Base-by-base conservation (phyloP, 64 coral and sea anemone species). In the Porites australiensis region DNA sequence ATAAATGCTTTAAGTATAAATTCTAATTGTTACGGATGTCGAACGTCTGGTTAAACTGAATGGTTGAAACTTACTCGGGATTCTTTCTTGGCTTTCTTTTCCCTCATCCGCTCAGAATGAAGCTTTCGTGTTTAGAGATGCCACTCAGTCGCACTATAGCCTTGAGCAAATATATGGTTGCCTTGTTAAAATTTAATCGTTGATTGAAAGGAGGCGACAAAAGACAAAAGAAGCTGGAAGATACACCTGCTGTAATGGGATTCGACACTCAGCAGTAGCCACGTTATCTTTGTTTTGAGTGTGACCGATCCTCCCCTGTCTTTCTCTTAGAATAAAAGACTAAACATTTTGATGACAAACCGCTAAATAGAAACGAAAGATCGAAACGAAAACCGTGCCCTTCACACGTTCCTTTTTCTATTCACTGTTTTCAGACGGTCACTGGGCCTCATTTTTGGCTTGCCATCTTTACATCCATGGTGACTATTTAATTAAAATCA, bases 171-270 rank as follows among this genome's bases (percentile, higher is more conserved):
- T 80, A 58, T 63, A 64, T 44, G 46, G 67, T 45, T 64, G 60
- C 58, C 18, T 80, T 8, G 73, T 68, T 68, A 84, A 69, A 84
- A 84, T 51, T 84, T 84, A 84, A 84, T 84, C 19, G 12, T 19
- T 19, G 16, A 51, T 50, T 60, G 23, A 64, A 51, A 84, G 61
- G 44, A 84, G 18, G 81, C 63, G 63, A 68, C 18, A 51, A 7
- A 9, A 84, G 43, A 84, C 81, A 84, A 84, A 65, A 68, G 81
- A 68, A 13, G 47, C 62, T 8, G 63, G 2, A 13, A 2, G 16
- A 69, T 84, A 65, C 81, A 84, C 81, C 81, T 84, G 81, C 63
- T 84, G 81, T 52, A 51, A 84, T 67, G 63, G 44, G 63, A 84
- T 69, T 4, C 12, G 54, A 57, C 54, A 84, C 81, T 68, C 8